Conservation (phyloP, 2,797 vertebrate species). For the Hippocampus kuda region DNA sequence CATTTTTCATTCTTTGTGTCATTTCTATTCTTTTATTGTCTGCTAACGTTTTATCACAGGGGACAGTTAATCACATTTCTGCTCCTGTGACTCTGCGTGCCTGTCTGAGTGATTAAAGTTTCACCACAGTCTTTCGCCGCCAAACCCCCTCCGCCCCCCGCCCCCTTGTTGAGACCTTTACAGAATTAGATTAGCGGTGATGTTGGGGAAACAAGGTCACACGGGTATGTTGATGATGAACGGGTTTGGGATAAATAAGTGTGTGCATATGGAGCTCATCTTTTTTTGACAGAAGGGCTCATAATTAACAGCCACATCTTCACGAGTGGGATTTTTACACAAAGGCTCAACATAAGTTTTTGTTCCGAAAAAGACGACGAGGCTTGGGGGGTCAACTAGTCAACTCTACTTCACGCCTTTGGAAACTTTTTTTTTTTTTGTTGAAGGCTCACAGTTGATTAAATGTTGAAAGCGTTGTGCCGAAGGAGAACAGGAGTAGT, state of each 20-base stretch:
- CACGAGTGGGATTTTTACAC: not conserved
- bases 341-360: not conserved
- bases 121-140: slow-evolving; percentile 16
- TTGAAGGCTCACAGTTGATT: not conserved
- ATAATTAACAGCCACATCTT: not conserved
- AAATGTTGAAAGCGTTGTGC: slow-evolving; percentile 2
- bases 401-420: not conserved
- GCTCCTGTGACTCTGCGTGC: slow-evolving; percentile 17
- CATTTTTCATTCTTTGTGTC: not conserved
- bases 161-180: slow-evolving; percentile 6
- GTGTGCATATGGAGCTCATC: not conserved
- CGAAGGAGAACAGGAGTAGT: not conserved
- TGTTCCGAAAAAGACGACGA: not conserved
- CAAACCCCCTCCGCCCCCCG: not conserved
- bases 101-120: slow-evolving; percentile 32
- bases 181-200: slow-evolving; percentile 29
- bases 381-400: not conserved
- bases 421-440: not conserved
- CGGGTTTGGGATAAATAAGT: slow-evolving; percentile 1
- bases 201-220: slow-evolving; percentile 17
- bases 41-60: slow-evolving; percentile 21
- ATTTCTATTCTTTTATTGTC: slow-evolving; percentile 4
- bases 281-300: not conserved
- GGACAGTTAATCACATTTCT: slow-evolving; percentile 32
- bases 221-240: slow-evolving; percentile 7